Evolutionary conservation across 2,797 vertebrate genomes (phyloP).

Genomic region (Halcyon badia): DNA sequence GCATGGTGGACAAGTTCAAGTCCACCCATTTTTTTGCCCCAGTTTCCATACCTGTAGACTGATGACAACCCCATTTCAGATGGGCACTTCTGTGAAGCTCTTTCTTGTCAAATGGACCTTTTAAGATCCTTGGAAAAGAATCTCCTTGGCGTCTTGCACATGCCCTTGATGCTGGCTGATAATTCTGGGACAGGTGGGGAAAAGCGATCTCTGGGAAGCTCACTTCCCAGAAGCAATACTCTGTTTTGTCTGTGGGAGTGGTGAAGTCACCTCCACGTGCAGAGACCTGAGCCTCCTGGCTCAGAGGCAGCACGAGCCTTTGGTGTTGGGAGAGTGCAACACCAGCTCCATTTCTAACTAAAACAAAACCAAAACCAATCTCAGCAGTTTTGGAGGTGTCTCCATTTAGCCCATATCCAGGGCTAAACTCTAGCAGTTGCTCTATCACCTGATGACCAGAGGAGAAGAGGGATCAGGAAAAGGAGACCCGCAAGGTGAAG

Average conservation of each 20-base stretch:
- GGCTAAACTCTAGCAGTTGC: neutral
- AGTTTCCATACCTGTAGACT: neutral
- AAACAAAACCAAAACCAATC: neutral
- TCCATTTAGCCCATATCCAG: neutral
- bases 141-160: neutral
- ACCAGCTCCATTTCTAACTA: neutral
- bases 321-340: neutral
- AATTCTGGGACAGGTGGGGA: neutral
- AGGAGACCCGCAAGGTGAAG: neutral
- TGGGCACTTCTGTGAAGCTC: neutral
- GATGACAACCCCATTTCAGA: neutral
- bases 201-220: neutral
- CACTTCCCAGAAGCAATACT: neutral
- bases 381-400: neutral
- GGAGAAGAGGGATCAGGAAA: neutral
- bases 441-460: neutral
- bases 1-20: neutral
- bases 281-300: neutral
- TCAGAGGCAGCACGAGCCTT: neutral
- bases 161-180: neutral
- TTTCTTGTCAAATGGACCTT: neutral
- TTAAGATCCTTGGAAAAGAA: neutral
- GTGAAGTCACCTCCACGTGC: neutral
- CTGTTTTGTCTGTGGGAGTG: accelerated
- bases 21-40: neutral